Evolutionary conservation across 2,888 invertebrate genomes (phyloP).

Genomic region (Polia nebulosa): DNA sequence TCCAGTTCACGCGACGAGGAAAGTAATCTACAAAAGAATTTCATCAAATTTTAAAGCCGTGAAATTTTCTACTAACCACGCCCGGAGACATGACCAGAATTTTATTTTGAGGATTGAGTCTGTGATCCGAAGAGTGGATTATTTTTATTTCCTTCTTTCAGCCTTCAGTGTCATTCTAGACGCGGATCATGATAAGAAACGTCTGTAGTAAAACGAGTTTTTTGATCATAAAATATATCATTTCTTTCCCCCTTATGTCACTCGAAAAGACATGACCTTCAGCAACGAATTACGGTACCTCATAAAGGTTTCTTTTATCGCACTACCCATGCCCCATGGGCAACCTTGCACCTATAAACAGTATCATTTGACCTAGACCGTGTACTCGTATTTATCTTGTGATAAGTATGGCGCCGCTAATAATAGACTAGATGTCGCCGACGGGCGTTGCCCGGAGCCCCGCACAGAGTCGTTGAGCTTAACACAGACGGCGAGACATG

Average conservation of each 20-base stretch:
- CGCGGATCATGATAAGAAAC: slow-evolving; percentile 41
- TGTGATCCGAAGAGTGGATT: slow-evolving; percentile 29
- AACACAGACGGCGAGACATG: slow-evolving; percentile 46
- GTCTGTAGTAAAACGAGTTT: slow-evolving; percentile 32
- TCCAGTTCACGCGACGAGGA: slow-evolving; percentile 6
- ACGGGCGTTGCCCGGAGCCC: slow-evolving; percentile 69
- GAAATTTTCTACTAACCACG: slow-evolving; percentile 39
- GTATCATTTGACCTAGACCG: slow-evolving; percentile 73
- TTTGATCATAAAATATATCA: slow-evolving; percentile 31
- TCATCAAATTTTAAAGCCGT: slow-evolving; percentile 22
- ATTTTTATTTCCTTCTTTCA: slow-evolving; percentile 45
- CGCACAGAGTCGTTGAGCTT: slow-evolving; percentile 53
- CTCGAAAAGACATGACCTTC: slow-evolving; percentile 19
- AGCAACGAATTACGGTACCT: slow-evolving; percentile 17
- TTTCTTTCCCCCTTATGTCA: slow-evolving; percentile 20
- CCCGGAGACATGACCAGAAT: slow-evolving; percentile 43
- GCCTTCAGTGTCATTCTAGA: slow-evolving; percentile 44
- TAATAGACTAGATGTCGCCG: slow-evolving; percentile 73
- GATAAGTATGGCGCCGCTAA: slow-evolving; percentile 68
- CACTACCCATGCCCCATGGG: slow-evolving; percentile 49
- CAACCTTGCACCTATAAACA: slow-evolving; percentile 67
- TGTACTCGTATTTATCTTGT: slow-evolving; percentile 63
- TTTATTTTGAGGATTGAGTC: slow-evolving; percentile 34
- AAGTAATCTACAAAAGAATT: slow-evolving; percentile 38
- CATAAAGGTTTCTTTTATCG: slow-evolving; percentile 39